Conservation (phyloP, 2,797 vertebrate species). For the Delichon dasypus region DNA sequence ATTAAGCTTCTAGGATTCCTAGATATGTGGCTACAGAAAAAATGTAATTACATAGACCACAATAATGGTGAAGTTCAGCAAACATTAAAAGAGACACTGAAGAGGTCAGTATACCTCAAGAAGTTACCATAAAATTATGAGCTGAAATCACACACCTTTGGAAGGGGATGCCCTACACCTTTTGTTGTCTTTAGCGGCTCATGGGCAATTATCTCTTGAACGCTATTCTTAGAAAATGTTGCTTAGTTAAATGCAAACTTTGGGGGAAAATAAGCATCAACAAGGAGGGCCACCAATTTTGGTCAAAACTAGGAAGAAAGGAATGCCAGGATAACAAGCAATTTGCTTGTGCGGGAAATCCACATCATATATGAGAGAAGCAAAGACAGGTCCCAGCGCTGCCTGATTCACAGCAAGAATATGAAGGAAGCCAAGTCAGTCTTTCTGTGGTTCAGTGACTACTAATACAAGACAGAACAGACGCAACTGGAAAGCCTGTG, state of each 20-base stretch:
- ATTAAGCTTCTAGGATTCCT: not conserved
- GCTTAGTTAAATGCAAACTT: not conserved
- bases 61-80: not conserved
- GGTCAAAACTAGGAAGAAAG: not conserved
- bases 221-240: not conserved
- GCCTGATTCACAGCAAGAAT: constrained; percentile 63
- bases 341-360: not conserved
- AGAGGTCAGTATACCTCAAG: not conserved
- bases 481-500: constrained; percentile 65
- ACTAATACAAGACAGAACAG: constrained; percentile 12
- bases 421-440: constrained; percentile 62
- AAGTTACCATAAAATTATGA: not conserved
- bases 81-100: not conserved
- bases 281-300: not conserved
- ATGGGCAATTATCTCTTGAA: not conserved
- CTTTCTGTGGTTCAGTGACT: constrained; percentile 65
- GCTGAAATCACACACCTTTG: not conserved
- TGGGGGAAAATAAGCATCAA: not conserved
- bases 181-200: not conserved
- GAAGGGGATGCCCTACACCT: not conserved
- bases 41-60: not conserved
- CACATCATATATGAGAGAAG: not conserved
- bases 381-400: not conserved
- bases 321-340: not conserved
- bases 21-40: not conserved